These are phyloP conservation scores for Dryobates pubescens DNA, from an alignment of 2,797 vertebrate genomes.

Conservation along the genomic window DNA sequence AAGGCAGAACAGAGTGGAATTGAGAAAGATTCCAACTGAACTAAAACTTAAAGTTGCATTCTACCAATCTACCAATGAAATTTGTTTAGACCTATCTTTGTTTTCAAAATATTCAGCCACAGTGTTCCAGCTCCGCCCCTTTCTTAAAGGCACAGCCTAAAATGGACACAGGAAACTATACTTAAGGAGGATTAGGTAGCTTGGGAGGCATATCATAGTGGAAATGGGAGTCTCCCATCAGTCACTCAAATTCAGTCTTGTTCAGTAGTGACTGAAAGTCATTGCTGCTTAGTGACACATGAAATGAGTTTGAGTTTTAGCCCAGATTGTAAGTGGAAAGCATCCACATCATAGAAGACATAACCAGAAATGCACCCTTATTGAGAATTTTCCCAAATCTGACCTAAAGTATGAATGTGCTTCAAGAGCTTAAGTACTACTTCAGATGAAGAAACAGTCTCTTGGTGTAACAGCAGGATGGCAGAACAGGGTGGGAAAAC, in stretches of 20 bases:
- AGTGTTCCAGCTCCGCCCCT: too few species aligned
- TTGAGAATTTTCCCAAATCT: not conserved
- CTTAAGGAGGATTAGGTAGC: conserved; percentile 45
- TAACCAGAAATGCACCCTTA: not conserved
- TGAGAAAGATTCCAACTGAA: too few species aligned
- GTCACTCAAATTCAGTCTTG: conserved; percentile 29
- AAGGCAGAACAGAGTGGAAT: too few species aligned
- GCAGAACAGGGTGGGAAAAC: not conserved
- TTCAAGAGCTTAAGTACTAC: not conserved
- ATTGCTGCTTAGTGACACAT: conserved; percentile 51
- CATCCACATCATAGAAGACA: conserved; percentile 34
- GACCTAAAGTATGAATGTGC: not conserved
- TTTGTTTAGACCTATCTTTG: too few species aligned
- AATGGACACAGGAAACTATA: conserved; percentile 10
- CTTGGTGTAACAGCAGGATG: not conserved
- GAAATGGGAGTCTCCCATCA: conserved; percentile 29
- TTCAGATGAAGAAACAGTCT: not conserved
- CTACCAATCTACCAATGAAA: too few species aligned
- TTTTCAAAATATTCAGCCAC: too few species aligned
- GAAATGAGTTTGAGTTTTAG: conserved; percentile 56
- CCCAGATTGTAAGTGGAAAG: conserved; percentile 18
- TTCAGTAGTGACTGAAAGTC: conserved; percentile 29
- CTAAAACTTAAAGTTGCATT: too few species aligned
- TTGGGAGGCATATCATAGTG: conserved; percentile 12
- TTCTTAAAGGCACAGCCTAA: too few species aligned